Evolutionary conservation across 2,113 vertebrate species (phyloP).

Genomic region (Aegypius monachus): DNA sequence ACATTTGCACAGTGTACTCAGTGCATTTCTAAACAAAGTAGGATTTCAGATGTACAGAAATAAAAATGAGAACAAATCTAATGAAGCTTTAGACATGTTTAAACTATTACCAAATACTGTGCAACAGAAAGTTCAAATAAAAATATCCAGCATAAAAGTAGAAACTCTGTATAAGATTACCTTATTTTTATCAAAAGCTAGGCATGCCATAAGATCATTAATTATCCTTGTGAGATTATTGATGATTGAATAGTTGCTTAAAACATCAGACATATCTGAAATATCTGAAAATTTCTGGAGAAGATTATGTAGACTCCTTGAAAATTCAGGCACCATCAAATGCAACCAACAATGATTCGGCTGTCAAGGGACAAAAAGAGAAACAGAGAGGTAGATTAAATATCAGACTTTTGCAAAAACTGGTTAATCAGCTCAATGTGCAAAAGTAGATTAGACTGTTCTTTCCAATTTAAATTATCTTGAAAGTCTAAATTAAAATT

Average conservation of each 20-base stretch:
- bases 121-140: neutral
- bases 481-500: conserved; percentile 3
- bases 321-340: conserved; percentile 77
- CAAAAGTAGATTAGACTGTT: conserved; percentile 23
- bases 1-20: neutral
- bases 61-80: neutral
- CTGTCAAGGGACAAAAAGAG: conserved; percentile 60
- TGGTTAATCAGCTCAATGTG: neutral
- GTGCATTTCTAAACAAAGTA: neutral
- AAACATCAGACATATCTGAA: conserved; percentile 72
- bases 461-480: conserved; percentile 10
- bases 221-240: conserved; percentile 79
- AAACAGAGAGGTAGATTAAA: conserved; percentile 33
- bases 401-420: conserved; percentile 13
- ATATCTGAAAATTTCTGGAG: conserved; percentile 78
- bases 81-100: neutral
- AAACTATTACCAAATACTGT: neutral
- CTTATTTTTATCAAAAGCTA: conserved; percentile 68
- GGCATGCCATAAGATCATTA: conserved; percentile 73
- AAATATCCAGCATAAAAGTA: neutral
- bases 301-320: conserved; percentile 72
- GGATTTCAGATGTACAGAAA: neutral
- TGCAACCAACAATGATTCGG: conserved; percentile 80
- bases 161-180: conserved; percentile 48
- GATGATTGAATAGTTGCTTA: conserved; percentile 81